Percentiles rank a stretch among this genome's conserved stretches.
phyloP scores from a whole-genome alignment of 2,797 vertebrate genomes.

The Garrulus glandarius region DNA sequence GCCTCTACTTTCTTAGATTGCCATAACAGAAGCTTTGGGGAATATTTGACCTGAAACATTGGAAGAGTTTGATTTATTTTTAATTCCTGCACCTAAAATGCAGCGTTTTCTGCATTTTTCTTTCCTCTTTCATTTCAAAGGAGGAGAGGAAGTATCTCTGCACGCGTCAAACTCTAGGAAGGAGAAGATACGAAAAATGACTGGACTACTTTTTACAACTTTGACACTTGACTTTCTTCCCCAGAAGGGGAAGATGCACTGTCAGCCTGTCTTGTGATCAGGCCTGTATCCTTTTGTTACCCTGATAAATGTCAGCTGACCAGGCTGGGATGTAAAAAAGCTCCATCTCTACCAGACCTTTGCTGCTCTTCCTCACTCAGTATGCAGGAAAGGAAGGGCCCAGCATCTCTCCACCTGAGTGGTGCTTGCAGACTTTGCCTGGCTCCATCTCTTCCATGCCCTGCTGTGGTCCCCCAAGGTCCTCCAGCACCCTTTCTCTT shows the following conservation, averaged over 20 bases:
- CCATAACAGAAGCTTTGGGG: background rate
- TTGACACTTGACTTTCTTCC: background rate
- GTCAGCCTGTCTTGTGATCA: conserved; percentile 49
- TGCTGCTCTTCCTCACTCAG: background rate
- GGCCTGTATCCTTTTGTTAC: conserved; percentile 53
- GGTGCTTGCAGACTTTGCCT: background rate
- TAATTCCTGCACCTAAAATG: background rate
- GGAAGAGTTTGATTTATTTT: background rate
- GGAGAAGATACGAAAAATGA: background rate
- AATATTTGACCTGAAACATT: background rate
- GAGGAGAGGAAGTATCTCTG: background rate
- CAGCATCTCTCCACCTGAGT: background rate
- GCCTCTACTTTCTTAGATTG: background rate
- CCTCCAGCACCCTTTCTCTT: background rate
- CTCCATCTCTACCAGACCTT: background rate
- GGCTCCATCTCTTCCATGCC: background rate
- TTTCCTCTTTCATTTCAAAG: background rate
- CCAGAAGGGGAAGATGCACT: conserved; percentile 36
- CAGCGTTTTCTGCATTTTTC: background rate
- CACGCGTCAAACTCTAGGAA: background rate
- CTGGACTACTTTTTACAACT: conserved; percentile 32
- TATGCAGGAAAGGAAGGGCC: background rate
- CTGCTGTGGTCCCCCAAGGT: background rate
- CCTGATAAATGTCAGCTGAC: conserved; percentile 22
- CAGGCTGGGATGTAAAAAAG: background rate